phyloP scores from a whole-genome alignment of 2,113 vertebrate genomes.

The Marmota flaviventris region DNA sequence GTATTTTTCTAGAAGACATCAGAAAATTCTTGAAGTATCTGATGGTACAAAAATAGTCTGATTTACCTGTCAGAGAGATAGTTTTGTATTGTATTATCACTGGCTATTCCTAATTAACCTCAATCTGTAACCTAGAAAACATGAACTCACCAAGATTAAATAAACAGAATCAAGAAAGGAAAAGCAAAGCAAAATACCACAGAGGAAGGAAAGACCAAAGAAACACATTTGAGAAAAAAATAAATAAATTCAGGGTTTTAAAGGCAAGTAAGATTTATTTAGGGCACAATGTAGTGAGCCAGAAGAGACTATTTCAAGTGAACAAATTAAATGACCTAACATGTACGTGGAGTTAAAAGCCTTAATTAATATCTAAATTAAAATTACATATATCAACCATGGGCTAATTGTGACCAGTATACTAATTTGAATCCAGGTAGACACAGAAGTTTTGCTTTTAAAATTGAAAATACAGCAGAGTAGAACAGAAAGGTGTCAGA shows the following conservation, averaged over 20 bases:
- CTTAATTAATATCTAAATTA: constrained; percentile 60
- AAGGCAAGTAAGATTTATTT: constrained; percentile 26
- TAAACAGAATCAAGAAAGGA: constrained; percentile 30
- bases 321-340: constrained; percentile 45
- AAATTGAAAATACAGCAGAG: neutral
- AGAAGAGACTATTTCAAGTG: constrained; percentile 27
- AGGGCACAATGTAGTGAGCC: neutral
- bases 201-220: neutral
- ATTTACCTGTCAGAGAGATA: neutral
- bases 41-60: neutral
- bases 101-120: neutral
- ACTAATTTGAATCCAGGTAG: constrained; percentile 55
- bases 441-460: constrained; percentile 8
- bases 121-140: constrained; percentile 29
- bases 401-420: constrained; percentile 6
- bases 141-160: neutral
- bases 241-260: neutral
- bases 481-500: constrained; percentile 71
- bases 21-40: neutral
- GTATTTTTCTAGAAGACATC: neutral
- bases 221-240: neutral
- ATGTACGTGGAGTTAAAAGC: constrained; percentile 8
- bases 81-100: neutral
- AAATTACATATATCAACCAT: neutral
- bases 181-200: neutral